These are phyloP conservation scores for Rhagium mordax DNA, from an alignment of 2,888 invertebrate genomes.

Conservation along the genomic window DNA sequence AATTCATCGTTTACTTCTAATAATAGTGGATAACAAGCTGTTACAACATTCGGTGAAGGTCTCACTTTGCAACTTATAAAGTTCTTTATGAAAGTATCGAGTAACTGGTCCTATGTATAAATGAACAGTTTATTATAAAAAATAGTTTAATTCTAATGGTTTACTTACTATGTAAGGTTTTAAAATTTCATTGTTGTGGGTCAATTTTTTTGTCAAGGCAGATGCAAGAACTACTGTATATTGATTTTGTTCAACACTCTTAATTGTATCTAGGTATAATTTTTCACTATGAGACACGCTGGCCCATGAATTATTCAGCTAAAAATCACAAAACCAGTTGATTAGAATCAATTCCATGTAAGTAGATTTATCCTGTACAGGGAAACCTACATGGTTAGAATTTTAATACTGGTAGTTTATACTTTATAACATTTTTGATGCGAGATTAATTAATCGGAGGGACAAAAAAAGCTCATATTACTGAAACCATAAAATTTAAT, in stretches of 20 bases:
- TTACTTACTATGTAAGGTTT: slow-evolving; percentile 73
- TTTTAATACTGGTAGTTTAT: too few relatives aligned
- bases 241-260: slow-evolving; percentile 69
- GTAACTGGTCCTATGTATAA: slow-evolving; percentile 73
- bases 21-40: slow-evolving; percentile 79
- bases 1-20: slow-evolving; percentile 76
- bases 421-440: too few relatives aligned
- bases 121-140: background rate
- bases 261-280: slow-evolving; percentile 66
- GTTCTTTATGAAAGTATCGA: slow-evolving; percentile 83
- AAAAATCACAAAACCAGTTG: slow-evolving; percentile 60
- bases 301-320: slow-evolving; percentile 63
- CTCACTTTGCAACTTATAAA: slow-evolving; percentile 84
- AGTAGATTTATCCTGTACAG: too few relatives aligned
- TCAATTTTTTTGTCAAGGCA: slow-evolving; percentile 75
- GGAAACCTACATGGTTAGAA: too few relatives aligned
- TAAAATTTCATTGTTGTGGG: slow-evolving; percentile 70
- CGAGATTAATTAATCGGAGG: too few relatives aligned
- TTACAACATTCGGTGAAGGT: slow-evolving; percentile 79
- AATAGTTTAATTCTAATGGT: background rate
- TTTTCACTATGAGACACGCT: slow-evolving; percentile 61
- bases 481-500: too few relatives aligned
- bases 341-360: too few relatives aligned
- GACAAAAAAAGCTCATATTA: too few relatives aligned
- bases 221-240: slow-evolving; percentile 78